These are phyloP conservation scores for Paedocypris sp. DNA, from an alignment of 2,113 vertebrate genomes.

Conservation along the genomic window DNA sequence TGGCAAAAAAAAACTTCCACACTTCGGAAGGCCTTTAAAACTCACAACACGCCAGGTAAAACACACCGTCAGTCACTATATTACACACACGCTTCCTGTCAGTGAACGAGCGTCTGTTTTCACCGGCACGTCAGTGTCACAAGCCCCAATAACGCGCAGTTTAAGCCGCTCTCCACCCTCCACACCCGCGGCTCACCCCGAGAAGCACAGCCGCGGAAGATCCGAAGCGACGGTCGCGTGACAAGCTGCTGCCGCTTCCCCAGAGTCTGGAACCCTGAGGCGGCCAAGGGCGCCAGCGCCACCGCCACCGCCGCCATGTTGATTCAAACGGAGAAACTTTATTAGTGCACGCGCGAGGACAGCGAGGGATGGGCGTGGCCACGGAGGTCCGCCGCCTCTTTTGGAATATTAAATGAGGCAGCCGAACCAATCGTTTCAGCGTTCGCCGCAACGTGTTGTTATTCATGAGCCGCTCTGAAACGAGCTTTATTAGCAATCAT, in stretches of 20 bases:
- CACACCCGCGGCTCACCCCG: too few relatives aligned
- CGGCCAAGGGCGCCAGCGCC: conserved; percentile 50
- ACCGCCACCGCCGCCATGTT: conserved; percentile 60
- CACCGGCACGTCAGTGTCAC: neutral
- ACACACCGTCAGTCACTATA: too few relatives aligned
- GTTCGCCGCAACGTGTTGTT: too few relatives aligned
- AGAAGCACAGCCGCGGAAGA: conserved; percentile 11
- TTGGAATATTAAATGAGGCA: too few relatives aligned
- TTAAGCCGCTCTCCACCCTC: too few relatives aligned
- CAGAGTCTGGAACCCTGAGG: conserved; percentile 27
- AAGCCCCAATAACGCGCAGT: neutral
- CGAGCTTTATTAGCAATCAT: too few relatives aligned
- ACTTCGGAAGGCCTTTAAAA: too few relatives aligned
- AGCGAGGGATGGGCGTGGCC: neutral
- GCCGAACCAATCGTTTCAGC: too few relatives aligned
- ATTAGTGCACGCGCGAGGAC: conserved; percentile 23
- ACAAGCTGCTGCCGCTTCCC: conserved; percentile 10
- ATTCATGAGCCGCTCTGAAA: too few relatives aligned
- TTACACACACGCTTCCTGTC: neutral
- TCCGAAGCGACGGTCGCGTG: conserved; percentile 3
- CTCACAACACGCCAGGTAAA: too few relatives aligned
- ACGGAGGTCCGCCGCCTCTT: too few relatives aligned
- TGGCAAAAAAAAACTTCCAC: too few relatives aligned
- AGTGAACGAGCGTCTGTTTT: neutral
- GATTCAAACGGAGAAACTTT: conserved; percentile 50